Base-by-base conservation (phyloP, 2,113 vertebrate species). In the Emberiza fucata region DNA sequence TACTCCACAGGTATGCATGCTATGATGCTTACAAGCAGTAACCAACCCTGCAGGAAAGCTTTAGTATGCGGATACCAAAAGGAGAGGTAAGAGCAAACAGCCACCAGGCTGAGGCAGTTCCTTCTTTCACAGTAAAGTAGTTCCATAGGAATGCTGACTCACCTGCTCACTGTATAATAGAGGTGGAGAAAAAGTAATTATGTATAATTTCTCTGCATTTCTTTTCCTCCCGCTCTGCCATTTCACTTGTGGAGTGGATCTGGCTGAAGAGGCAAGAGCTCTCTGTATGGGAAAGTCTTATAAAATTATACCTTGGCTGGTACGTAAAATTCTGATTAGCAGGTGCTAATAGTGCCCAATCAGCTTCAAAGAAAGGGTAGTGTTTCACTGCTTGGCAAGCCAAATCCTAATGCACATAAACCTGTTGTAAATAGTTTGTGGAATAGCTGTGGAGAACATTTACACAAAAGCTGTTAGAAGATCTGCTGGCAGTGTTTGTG, bases 71-170 rank as follows among this genome's bases (percentile, higher is more conserved):
- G 72, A 22, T 48, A 85, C 3, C n/a, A 75, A 68, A 71, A 88
- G 39, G 54, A 75, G 56, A 88, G 51, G 57, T 0, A 13, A 84
- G 47, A 65, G 45, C 54, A 40, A 80, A 48, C 14, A 69, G 56
- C 51, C 78, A 69, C 47, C 44, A 68, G 53, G 60, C 50, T 3
- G 6, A 82, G 59, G 45, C 63, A 77, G 47, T 45, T 88, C 59
- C 90, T 81, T 29, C 68, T 75, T 69, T 66, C 76, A 45, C 45
- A 22, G 82, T 24, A 29, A 90, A 76, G n/a, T 11, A 77, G 40
- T 37, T 88, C 61, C 80, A 9, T 68, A 77, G 80, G 60, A 95
- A 93, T 63, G 92, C 86, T 97, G 95, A 95, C 83, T 96, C 92
- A 95, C 44, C 73, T 72, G 44, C 31, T 91, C 57, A 37, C 48